Evolutionary conservation across 2,888 invertebrate genomes (phyloP), one percentile per base, ranked within the genome.

Genomic region (Micropterix aruncella): DNA sequence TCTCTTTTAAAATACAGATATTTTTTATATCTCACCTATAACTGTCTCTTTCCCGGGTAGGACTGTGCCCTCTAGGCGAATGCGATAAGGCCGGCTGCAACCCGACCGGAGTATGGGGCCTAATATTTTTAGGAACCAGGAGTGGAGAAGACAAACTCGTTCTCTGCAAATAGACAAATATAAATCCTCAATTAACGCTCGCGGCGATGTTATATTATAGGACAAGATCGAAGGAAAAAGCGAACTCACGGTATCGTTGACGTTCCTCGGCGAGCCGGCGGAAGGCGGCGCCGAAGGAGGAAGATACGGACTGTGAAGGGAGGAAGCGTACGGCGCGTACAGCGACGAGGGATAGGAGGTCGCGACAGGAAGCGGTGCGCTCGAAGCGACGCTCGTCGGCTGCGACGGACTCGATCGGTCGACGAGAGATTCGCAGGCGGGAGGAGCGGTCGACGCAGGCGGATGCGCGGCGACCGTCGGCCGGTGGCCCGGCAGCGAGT

Each of bases 1-100:
- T n/a, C n/a, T n/a, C n/a, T n/a, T n/a, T n/a, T n/a, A n/a, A n/a
- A n/a, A n/a, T n/a, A n/a, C n/a, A n/a, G n/a, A n/a, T n/a, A n/a
- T n/a, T n/a, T n/a, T n/a, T n/a, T n/a, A n/a, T n/a, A n/a, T n/a
- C n/a, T n/a, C n/a, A 89, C 89, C 88, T 88, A 70, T 86, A 89
- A 63, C 82, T 86, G 59, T 89, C 89, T 52, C 89, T 74, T 63
- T 90, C 89, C 56, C 87, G 74, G 54, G 71, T 79, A 43, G 87
- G 83, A 62, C 83, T 83, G 60, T 81, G 85, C 47, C 81, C 83
- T 54, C 83, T 74, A 15, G 88, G 86, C 39, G 86, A 84, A 61
- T 83, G 82, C 45, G 77, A 72, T 55, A 78, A 75, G 16, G 66
- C 66, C 7, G 65, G 64, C 36, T 66, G 66, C 14, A 63, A 60